These are phyloP conservation scores for Crocuta crocuta DNA, from an alignment of 2,113 vertebrate genomes.

Conservation along the genomic window DNA sequence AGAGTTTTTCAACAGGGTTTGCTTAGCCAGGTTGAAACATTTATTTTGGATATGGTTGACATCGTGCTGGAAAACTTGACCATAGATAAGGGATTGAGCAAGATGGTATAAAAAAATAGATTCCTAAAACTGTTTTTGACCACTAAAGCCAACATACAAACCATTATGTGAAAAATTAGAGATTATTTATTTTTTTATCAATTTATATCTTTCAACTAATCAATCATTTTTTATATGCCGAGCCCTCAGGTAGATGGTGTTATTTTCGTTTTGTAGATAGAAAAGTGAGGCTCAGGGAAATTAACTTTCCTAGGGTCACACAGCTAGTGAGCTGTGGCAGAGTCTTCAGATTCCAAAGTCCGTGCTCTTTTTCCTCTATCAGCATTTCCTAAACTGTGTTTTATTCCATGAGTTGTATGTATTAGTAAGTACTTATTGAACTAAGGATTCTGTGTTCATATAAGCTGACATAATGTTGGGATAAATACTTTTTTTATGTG, in stretches of 20 bases:
- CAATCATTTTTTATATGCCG: neutral
- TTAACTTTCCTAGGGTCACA: slow-evolving; percentile 21
- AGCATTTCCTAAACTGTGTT: slow-evolving; percentile 15
- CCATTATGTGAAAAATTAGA: slow-evolving; percentile 2
- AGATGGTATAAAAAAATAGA: slow-evolving; percentile 23
- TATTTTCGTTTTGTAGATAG: slow-evolving; percentile 46
- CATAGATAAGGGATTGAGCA: neutral
- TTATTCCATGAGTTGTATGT: neutral
- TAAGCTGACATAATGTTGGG: neutral
- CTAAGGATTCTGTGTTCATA: neutral
- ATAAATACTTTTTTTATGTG: neutral
- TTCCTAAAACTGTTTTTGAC: slow-evolving; percentile 24
- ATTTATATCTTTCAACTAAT: too few species aligned
- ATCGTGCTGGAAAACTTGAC: neutral
- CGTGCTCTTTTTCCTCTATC: neutral
- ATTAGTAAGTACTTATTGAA: slow-evolving; percentile 37
- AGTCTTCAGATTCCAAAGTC: neutral
- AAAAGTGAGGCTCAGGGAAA: slow-evolving; percentile 21
- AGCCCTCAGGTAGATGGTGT: neutral
- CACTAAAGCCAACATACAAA: neutral
- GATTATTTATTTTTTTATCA: neutral
- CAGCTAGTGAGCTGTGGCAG: neutral
- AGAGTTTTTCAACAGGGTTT: neutral
- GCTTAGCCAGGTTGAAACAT: slow-evolving; percentile 32
- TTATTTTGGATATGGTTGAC: slow-evolving; percentile 33